These are phyloP conservation scores for Gnathonemus longibarbis DNA, from an alignment of 2,113 vertebrate genomes.

Conservation along the genomic window DNA sequence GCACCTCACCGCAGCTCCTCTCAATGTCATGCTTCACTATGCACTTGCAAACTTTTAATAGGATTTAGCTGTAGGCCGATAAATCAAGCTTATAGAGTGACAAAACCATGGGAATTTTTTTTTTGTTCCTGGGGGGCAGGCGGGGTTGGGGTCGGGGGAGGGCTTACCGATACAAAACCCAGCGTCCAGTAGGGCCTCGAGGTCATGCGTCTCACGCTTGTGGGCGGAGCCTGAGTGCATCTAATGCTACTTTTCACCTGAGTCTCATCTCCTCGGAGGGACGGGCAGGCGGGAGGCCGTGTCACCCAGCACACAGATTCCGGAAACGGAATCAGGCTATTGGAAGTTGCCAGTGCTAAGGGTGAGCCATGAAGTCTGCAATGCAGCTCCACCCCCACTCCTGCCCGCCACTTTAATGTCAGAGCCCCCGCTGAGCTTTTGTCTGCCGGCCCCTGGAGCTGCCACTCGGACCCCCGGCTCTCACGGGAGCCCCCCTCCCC, in stretches of 20 bases:
- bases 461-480: conserved; percentile 25
- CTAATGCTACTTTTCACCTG: neutral
- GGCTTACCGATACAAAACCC: neutral
- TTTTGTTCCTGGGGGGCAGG: neutral
- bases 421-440: conserved; percentile 41
- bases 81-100: conserved; percentile 9
- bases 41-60: conserved; percentile 18
- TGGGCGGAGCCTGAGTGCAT: neutral
- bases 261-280: neutral
- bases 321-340: conserved; percentile 13
- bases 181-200: neutral
- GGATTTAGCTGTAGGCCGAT: conserved; percentile 18
- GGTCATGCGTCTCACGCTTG: neutral
- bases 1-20: neutral
- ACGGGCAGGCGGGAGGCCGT: neutral
- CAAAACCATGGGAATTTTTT: neutral
- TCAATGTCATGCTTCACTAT: conserved; percentile 2
- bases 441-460: conserved; percentile 32
- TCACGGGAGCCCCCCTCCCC: conserved; percentile 24
- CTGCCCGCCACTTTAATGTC: conserved; percentile 36
- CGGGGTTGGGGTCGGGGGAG: neutral
- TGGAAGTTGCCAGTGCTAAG: conserved; percentile 4
- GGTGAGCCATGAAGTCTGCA: neutral
- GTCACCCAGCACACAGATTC: neutral
- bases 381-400: neutral